Conservation (phyloP, 2,113 vertebrate genomes). For the Eclectus roratus region DNA sequence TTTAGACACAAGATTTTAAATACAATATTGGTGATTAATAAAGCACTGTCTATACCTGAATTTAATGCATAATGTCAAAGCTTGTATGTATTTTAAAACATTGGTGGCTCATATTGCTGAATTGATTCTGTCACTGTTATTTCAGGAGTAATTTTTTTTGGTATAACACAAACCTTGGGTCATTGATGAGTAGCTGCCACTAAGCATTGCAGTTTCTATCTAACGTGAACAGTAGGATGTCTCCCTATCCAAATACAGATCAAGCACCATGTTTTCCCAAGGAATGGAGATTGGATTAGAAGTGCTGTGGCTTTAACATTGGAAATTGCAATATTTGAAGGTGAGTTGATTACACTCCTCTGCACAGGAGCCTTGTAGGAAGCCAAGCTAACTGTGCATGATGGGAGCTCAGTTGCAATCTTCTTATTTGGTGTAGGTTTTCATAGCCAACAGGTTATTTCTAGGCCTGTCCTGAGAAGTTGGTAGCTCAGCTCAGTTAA, state of each 20-base stretch:
- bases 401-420: neutral
- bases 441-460: neutral
- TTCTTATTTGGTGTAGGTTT: neutral
- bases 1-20: neutral
- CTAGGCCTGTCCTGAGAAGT: neutral
- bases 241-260: neutral
- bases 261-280: neutral
- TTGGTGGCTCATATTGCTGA: neutral
- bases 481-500: neutral
- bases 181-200: neutral
- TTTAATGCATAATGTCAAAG: neutral
- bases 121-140: neutral
- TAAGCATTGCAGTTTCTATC: neutral
- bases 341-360: neutral
- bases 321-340: neutral
- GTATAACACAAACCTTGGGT: neutral
- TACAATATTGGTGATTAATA: neutral
- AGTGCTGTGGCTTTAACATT: neutral
- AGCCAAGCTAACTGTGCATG: neutral
- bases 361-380: neutral
- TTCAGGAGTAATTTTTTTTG: neutral
- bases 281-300: neutral
- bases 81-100: neutral
- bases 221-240: rapidly evolving
- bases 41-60: neutral